Conservation (phyloP, 2,888 invertebrate genomes). For the Stictocephala bisonia region DNA sequence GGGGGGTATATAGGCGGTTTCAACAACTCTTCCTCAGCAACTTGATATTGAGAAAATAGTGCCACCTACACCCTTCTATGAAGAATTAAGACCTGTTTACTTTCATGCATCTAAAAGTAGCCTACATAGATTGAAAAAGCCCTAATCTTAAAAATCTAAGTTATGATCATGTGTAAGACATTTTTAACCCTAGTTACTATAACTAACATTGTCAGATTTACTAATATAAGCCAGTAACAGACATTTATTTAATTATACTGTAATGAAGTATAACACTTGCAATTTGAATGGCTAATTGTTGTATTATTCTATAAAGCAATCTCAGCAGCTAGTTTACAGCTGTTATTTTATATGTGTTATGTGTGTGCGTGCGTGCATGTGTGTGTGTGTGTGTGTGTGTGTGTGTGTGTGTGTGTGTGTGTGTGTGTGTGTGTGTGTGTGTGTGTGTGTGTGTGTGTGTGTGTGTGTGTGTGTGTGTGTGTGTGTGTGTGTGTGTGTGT, state of each 20-base stretch:
- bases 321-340: not conserved
- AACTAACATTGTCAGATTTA: not conserved
- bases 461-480: constrained; percentile 13
- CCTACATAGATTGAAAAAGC: too few relatives aligned
- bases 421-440: constrained; percentile 13
- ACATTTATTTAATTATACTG: not conserved
- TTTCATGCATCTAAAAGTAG: too few relatives aligned
- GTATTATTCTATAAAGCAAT: not conserved
- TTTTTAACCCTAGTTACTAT: not conserved
- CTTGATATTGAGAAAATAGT: too few relatives aligned
- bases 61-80: too few relatives aligned
- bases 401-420: constrained; percentile 13
- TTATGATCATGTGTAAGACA: not conserved
- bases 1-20: too few relatives aligned
- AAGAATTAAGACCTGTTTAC: too few relatives aligned
- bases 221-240: not conserved
- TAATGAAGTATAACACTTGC: not conserved
- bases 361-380: not conserved
- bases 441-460: constrained; percentile 13
- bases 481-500: constrained; percentile 1
- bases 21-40: too few relatives aligned
- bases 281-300: not conserved
- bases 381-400: constrained; percentile 4
- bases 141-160: too few relatives aligned
- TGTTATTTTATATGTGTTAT: too few relatives aligned